Evolutionary conservation across 2,888 invertebrate species (phyloP).

Genomic region (Thecocarcelia acutangulata): DNA sequence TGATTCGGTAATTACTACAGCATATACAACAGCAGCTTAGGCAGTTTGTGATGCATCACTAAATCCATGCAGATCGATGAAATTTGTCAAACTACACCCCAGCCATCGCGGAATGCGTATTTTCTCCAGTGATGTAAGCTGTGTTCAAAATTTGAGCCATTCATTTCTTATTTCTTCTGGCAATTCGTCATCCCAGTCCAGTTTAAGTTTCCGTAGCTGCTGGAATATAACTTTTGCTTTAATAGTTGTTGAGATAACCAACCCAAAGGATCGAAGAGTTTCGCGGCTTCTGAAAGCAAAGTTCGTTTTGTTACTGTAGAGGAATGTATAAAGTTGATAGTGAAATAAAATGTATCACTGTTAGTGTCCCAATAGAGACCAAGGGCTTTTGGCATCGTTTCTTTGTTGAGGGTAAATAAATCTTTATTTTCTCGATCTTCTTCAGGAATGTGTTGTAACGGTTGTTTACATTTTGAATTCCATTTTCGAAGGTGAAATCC

Average conservation of each 20-base stretch:
- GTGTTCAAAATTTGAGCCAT: slow-evolving; percentile 44
- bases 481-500: slow-evolving; percentile 59
- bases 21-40: slow-evolving; percentile 59
- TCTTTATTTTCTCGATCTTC: slow-evolving; percentile 20
- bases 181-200: slow-evolving; percentile 58
- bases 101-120: slow-evolving; percentile 56
- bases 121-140: slow-evolving; percentile 37
- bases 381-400: slow-evolving; percentile 34
- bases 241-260: slow-evolving; percentile 61
- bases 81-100: neutral
- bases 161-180: slow-evolving; percentile 32
- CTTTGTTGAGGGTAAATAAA: neutral
- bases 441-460: slow-evolving; percentile 21
- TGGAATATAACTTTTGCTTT: slow-evolving; percentile 66
- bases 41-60: slow-evolving; percentile 59
- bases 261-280: slow-evolving; percentile 65
- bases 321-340: slow-evolving; percentile 25
- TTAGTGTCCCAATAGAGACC: slow-evolving; percentile 46
- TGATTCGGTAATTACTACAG: slow-evolving; percentile 36
- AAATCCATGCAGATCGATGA: slow-evolving; percentile 58
- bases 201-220: slow-evolving; percentile 50
- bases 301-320: slow-evolving; percentile 31
- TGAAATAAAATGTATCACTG: slow-evolving; percentile 39
- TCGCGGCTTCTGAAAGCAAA: slow-evolving; percentile 58
- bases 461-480: slow-evolving; percentile 30